These are phyloP conservation scores for Chorisops tibialis DNA, from an alignment of 2,888 invertebrate species.

Conservation along the genomic window DNA sequence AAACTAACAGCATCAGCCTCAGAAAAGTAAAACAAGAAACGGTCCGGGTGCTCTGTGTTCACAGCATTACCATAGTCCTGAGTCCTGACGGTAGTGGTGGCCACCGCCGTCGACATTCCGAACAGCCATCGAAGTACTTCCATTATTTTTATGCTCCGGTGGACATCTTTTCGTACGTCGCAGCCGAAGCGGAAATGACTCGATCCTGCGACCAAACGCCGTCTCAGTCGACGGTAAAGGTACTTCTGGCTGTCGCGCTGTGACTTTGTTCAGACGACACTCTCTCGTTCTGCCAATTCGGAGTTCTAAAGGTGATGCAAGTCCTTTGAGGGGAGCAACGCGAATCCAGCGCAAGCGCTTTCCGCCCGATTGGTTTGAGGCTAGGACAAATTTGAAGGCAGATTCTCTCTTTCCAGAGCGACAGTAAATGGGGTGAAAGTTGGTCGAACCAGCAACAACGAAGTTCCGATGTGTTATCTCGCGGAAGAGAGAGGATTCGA, in stretches of 20 bases:
- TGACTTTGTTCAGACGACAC: neutral
- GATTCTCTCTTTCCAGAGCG: conserved; percentile 3
- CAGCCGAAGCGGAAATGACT: neutral
- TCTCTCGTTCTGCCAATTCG: conserved; percentile 3
- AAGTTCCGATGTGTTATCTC: neutral
- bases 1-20: too few species aligned
- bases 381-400: neutral
- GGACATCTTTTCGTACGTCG: conserved; percentile 11
- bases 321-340: neutral
- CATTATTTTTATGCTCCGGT: conserved; percentile 19
- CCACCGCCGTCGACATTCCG: neutral
- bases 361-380: neutral
- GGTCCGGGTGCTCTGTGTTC: too few species aligned
- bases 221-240: neutral
- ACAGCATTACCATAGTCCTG: too few species aligned
- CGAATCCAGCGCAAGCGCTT: conserved; percentile 11
- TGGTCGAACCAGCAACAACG: conserved; percentile 12
- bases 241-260: neutral
- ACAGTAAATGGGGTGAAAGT: conserved; percentile 32
- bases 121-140: conserved; percentile 8
- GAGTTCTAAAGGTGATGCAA: neutral
- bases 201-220: neutral
- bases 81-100: too few species aligned
- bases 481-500: conserved; percentile 2
- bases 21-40: too few species aligned